Percentiles rank a stretch among this genome's conserved stretches.
phyloP scores from a whole-genome alignment of 2,797 vertebrate species.

The Peromyscus aztecus region DNA sequence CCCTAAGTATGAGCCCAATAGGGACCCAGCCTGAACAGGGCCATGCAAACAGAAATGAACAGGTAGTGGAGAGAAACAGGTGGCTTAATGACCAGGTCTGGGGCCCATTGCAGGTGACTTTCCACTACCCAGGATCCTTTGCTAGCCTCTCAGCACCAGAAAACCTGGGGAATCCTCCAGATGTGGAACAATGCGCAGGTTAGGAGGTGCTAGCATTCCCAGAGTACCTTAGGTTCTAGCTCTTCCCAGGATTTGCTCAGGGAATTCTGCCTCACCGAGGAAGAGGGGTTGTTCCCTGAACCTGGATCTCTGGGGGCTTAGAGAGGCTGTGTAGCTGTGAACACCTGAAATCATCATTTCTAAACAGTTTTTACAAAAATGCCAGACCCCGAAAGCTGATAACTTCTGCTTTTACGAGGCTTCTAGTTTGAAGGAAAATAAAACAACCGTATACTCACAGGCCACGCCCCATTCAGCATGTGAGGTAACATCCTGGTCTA shows the following conservation, averaged over 20 bases:
- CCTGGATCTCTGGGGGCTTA: neutral
- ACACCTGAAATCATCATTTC: neutral
- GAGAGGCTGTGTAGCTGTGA: neutral
- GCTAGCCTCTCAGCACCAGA: neutral
- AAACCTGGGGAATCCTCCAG: neutral
- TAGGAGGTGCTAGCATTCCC: neutral
- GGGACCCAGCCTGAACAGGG: conserved; percentile 1
- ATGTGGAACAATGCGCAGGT: neutral
- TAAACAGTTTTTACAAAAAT: conserved; percentile 44
- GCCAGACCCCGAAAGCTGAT: neutral
- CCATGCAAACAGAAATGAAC: neutral
- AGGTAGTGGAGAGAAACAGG: neutral
- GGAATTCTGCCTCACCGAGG: neutral
- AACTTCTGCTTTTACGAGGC: neutral
- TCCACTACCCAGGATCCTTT: neutral
- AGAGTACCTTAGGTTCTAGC: neutral
- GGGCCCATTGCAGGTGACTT: neutral
- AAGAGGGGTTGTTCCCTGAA: neutral
- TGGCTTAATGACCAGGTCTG: neutral
- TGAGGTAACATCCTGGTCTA: neutral
- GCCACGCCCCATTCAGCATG: neutral
- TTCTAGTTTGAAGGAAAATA: neutral
- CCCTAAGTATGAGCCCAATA: neutral
- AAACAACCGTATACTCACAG: no score
- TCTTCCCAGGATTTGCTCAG: neutral